Conservation (phyloP, 1,140 invertebrate species). For the Maniola jurtina region DNA sequence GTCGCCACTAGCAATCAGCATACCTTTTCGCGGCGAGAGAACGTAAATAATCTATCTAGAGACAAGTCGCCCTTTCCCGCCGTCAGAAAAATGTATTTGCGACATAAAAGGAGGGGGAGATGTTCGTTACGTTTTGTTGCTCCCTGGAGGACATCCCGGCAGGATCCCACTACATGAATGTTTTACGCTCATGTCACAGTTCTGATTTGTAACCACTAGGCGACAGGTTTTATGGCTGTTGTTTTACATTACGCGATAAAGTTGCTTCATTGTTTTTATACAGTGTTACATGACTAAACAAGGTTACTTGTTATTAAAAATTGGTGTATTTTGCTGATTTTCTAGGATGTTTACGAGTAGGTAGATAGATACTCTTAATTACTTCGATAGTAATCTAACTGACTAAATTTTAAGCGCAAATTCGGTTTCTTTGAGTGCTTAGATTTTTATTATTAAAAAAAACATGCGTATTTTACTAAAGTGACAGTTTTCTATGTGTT, state of each 20-base stretch:
- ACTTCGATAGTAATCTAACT: too few relatives aligned
- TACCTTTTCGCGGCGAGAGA: conserved; percentile 52
- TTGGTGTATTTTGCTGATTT: too few relatives aligned
- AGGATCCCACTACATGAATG: conserved; percentile 53
- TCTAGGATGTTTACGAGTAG: too few relatives aligned
- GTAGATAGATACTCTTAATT: too few relatives aligned
- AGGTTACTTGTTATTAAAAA: too few relatives aligned
- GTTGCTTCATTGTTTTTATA: conserved; percentile 23
- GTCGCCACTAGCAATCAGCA: conserved; percentile 52
- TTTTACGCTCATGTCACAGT: conserved; percentile 61
- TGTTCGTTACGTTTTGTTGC: conserved; percentile 72
- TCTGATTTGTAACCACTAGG: conserved; percentile 60
- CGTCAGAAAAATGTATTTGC: conserved; percentile 61
- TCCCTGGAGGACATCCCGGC: conserved; percentile 54
- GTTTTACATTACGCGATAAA: conserved; percentile 19
- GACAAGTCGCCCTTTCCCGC: conserved; percentile 46
- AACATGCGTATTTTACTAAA: too few relatives aligned
- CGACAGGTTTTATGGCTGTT: conserved; percentile 45
- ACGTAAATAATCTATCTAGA: conserved; percentile 69
- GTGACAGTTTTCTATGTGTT: too few relatives aligned
- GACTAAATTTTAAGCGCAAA: neutral
- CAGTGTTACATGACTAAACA: too few relatives aligned
- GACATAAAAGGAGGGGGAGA: conserved; percentile 55
- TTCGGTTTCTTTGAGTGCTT: too few relatives aligned
- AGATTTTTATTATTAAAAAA: neutral